Percentiles rank a stretch among this genome's conserved stretches.
These are phyloP conservation scores for Sternarchorhynchus goeldii DNA, from an alignment of 2,797 vertebrate species.

Conservation along the genomic window DNA sequence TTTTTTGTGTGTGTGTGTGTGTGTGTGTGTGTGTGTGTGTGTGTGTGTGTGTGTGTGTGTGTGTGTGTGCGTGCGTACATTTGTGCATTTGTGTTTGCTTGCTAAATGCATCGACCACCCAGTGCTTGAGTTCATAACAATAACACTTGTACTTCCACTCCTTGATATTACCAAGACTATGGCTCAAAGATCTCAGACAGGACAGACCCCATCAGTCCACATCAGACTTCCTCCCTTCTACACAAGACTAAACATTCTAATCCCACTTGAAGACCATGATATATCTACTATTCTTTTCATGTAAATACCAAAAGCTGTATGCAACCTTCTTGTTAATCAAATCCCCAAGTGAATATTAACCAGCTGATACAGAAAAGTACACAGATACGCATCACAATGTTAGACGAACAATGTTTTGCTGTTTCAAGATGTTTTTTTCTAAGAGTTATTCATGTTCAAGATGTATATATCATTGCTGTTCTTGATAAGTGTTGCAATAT, in stretches of 20 bases:
- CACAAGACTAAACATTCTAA: conserved; percentile 42
- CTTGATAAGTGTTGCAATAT: not conserved
- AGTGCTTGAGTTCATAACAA: conserved; percentile 70
- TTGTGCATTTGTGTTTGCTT: conserved; percentile 14
- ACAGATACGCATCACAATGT: not conserved
- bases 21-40: conserved; percentile 38
- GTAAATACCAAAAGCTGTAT: conserved; percentile 26
- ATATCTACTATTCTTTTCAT: conserved; percentile 30
- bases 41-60: conserved; percentile 43
- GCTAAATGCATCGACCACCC: conserved; percentile 70
- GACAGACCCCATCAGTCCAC: conserved; percentile 60
- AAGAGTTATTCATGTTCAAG: not conserved
- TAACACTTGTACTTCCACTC: conserved; percentile 71
- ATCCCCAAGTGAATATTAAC: not conserved
- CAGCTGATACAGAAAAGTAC: not conserved
- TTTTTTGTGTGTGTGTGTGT: too few relatives aligned
- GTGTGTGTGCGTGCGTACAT: conserved; percentile 43
- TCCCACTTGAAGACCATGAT: conserved; percentile 40
- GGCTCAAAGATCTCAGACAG: conserved; percentile 52
- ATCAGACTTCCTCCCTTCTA: conserved; percentile 47
- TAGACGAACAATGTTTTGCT: not conserved
- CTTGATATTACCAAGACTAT: conserved; percentile 63
- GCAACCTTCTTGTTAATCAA: not conserved
- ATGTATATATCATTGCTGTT: not conserved
- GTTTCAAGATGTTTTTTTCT: not conserved